Percentiles rank a stretch among this genome's conserved stretches.
Evolutionary conservation across 2,113 vertebrate genomes (phyloP).

Genomic region (Rhinopomastus cyanomelas): DNA sequence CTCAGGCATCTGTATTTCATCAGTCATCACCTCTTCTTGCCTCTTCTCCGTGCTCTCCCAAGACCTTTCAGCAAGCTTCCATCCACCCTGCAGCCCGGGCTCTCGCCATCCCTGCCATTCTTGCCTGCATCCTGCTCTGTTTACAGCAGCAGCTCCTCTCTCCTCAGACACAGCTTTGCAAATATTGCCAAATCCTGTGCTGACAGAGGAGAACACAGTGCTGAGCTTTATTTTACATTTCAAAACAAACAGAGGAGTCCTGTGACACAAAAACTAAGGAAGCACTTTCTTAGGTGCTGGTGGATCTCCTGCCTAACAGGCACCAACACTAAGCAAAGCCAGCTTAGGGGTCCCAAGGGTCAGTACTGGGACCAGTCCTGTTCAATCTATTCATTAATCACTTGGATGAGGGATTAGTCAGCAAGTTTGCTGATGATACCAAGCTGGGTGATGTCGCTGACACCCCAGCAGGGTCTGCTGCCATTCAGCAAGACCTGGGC

Average conservation of each 20-base stretch:
- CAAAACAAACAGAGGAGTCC: background rate
- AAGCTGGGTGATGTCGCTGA: too few relatives aligned
- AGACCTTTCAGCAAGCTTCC: background rate
- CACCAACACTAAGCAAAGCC: background rate
- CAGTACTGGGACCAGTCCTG: too few relatives aligned
- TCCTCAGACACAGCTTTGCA: background rate
- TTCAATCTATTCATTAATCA: too few relatives aligned
- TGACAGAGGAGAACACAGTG: background rate
- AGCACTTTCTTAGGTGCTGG: background rate
- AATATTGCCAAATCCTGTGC: background rate
- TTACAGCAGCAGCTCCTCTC: background rate
- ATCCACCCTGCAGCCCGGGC: background rate
- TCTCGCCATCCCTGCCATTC: background rate
- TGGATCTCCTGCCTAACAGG: background rate
- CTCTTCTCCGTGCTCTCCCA: background rate
- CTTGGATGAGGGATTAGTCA: too few relatives aligned
- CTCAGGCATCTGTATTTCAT: background rate
- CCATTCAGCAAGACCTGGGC: too few relatives aligned
- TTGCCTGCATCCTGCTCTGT: background rate
- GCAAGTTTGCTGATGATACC: too few relatives aligned
- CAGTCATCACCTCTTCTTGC: background rate
- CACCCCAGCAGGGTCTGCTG: too few relatives aligned
- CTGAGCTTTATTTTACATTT: background rate
- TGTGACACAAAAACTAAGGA: background rate
- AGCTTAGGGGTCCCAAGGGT: too few relatives aligned